phyloP scores from a whole-genome alignment of 2,797 vertebrate genomes.

The Melanotaenia boesemani region DNA sequence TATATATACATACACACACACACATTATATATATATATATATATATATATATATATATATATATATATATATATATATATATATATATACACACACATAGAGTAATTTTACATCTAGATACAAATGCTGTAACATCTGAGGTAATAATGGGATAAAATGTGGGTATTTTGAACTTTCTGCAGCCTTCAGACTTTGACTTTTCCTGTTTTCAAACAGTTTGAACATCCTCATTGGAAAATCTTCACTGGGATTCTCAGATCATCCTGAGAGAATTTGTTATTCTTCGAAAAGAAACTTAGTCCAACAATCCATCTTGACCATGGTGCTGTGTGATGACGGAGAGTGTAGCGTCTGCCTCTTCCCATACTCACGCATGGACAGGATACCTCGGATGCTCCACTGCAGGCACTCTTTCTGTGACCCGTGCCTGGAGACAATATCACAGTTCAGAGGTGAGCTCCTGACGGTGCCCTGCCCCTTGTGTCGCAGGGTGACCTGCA shows the following conservation, averaged over 20 bases:
- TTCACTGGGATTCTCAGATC: neutral
- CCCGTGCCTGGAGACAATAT: constrained; percentile 77
- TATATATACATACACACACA: no score
- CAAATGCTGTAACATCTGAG: neutral
- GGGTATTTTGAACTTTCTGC: constrained; percentile 3
- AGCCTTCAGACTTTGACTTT: constrained; percentile 6
- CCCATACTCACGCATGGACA: constrained; percentile 72
- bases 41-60: no score
- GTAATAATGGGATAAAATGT: constrained; percentile 19
- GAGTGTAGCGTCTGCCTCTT: constrained; percentile 83
- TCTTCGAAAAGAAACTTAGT: neutral
- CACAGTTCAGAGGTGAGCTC: constrained; percentile 43
- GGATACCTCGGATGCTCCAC: constrained; percentile 82
- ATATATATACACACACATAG: no score
- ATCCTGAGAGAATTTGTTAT: neutral
- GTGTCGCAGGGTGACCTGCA: constrained; percentile 81
- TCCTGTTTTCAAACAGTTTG: neutral
- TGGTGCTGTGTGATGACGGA: constrained; percentile 79
- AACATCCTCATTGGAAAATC: neutral
- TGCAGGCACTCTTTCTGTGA: constrained; percentile 85
- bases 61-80: no score
- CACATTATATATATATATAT: no score
- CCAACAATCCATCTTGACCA: constrained; percentile 18
- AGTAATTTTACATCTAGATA: no score
- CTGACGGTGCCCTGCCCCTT: constrained; percentile 80